Evolutionary conservation across 2,797 vertebrate species (phyloP).

Genomic region (Chelon labrosus): DNA sequence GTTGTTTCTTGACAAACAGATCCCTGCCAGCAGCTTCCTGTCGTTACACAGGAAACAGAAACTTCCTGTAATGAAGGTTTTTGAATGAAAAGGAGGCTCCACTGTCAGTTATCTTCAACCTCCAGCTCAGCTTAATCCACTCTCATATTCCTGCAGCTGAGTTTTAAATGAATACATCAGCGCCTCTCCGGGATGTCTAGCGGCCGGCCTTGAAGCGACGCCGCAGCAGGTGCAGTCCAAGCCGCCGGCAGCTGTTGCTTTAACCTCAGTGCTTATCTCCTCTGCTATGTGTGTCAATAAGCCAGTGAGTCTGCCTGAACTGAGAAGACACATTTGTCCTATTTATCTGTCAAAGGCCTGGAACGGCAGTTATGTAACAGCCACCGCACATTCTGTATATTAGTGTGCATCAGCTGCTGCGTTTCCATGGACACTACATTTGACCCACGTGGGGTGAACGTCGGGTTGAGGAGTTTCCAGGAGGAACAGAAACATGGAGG

Average conservation of each 20-base stretch:
- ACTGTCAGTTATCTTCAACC: too few species aligned
- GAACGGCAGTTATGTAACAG: too few species aligned
- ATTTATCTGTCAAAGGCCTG: background rate
- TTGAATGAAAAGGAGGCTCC: background rate
- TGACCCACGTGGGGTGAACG: too few species aligned
- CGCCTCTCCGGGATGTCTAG: conserved; percentile 8
- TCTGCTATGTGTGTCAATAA: conserved; percentile 39
- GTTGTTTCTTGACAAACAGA: background rate
- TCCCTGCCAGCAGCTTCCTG: background rate
- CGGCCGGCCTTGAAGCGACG: conserved; percentile 11
- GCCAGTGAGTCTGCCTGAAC: background rate
- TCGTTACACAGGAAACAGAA: conserved; percentile 29
- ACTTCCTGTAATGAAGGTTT: conserved; percentile 26
- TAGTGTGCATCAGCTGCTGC: too few species aligned
- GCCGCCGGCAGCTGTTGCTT: conserved; percentile 31
- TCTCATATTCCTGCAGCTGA: background rate
- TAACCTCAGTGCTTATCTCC: conserved; percentile 52
- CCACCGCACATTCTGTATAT: too few species aligned
- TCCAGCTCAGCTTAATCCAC: too few species aligned
- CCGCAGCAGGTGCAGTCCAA: conserved; percentile 40
- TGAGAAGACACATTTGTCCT: background rate
- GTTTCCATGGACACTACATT: too few species aligned
- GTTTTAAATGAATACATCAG: background rate
- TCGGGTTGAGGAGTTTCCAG: too few species aligned
- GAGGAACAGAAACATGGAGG: too few species aligned